Evolutionary conservation across 2,888 invertebrate genomes (phyloP), one percentile per base, ranked within the genome.

Genomic region (Tortricodes alternella): DNA sequence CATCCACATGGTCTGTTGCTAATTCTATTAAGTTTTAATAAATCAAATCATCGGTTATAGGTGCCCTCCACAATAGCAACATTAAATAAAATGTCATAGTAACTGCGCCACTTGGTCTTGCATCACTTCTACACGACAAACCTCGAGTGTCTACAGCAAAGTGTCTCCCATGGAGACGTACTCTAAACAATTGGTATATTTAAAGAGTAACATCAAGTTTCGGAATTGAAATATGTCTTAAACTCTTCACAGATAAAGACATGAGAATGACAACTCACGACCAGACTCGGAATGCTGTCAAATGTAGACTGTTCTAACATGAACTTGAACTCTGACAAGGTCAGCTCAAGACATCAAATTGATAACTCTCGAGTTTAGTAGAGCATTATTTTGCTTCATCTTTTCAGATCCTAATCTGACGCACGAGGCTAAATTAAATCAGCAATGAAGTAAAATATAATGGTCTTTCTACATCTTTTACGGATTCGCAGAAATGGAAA

Each of bases 241-340:
- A 53, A 2, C 29, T 43, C 39, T 7, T 53, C 48, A 50, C 11
- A 71, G 74, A 78, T 74, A 69, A 79, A 76, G 73, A 79, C 73
- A 67, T 71, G 74, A 75, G 62, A 78, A 74, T 79, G 88, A 88
- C 84, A 80, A 75, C 78, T 87, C 89, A 88, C 86, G 88, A 85
- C 71, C 67, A 59, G 65, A 65, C 27, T 69, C 65, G 76, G 75
- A 80, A 78, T 16, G 64, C 73, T 74, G 78, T 78, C 80, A 73
- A 64, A 57, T 50, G 71, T 70, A 67, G 62, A 67, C 74, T 53
- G 43, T 67, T 73, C 66, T 68, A 71, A 65, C 63, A 60, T 62
- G 66, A 67, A 68, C 66, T 62, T 62, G 64, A 49, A 44, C 50
- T 56, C 59, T 64, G 82, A 80, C 83, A 78, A 75, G 81, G 81